Evolutionary conservation across 2,888 invertebrate genomes (phyloP), one percentile per base, ranked within the genome.

Genomic region (Patella ulyssiponensis): DNA sequence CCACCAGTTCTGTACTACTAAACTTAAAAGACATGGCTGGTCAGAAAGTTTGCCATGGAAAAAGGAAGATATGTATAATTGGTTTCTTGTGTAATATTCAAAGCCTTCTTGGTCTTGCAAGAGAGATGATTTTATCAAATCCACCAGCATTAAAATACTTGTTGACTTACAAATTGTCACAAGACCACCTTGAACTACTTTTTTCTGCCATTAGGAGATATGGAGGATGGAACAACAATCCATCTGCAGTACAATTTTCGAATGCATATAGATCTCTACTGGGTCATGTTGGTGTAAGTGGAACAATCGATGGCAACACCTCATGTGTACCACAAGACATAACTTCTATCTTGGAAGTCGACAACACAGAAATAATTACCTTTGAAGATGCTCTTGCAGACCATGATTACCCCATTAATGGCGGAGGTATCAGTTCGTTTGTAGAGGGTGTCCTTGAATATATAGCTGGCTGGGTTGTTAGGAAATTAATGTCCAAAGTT

Each of bases 191-290:
- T 15, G 76, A 71, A 52, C 53, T 71, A 11, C 53, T 76, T 11
- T n/a, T n/a, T n/a, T n/a, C n/a, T n/a, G n/a, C n/a, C n/a, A n/a
- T n/a, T 17, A 71, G 72, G 27, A 23, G 52, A 5, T 44, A 71
- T 33, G 20, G 33, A 20, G 76, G 76, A n/a, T 71, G 64, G 71
- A 76, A 76, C 56, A 71, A 76, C 54, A 76, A 71, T 27, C 71
- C 76, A 15, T 33, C 76, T 27, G 27, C 56, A 20, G 27, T 71
- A 9, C 56, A 76, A 56, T 76, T 76, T 20, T 23, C 71, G 23
- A 54, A 58, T 58, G 52, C 76, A 12, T 51, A 71, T 12, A 20
- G 71, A 23, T 44, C 69, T 7, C 56, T 76, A 33, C 52, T 76
- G 20, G 17, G 54, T 71, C 71, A 74, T n/a, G 64, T 44, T 58